Base-by-base conservation (phyloP, 2,113 vertebrate species). In the Cyanoderma ruficeps region DNA sequence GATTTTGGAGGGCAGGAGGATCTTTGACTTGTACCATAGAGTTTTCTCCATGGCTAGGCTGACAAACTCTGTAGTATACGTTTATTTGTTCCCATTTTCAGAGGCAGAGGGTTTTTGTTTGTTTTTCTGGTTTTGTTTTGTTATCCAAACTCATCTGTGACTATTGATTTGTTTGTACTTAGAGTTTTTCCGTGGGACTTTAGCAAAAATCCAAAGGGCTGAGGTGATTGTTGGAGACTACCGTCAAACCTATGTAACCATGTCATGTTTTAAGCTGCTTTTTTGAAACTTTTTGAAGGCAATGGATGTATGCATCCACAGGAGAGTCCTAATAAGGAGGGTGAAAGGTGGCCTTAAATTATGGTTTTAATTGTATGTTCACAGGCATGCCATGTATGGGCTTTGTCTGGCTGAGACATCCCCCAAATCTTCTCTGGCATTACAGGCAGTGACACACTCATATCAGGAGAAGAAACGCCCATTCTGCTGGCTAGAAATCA, bases 401-500 rank as follows among this genome's bases (percentile, higher is more conserved):
- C 61, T 77, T 91, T 82, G 28, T 42, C 79, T 83, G 39, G 65
- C 80, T 87, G 72, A 96, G 83, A 75, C 56, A 49, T 59, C 82
- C 44, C 67, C 52, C 74, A 50, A 28, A 35, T 77, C 90, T 91
- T 72, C 70, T 57, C 53, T 84, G 55, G 63, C 13, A 1, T 93
- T 94, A 47, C 24, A 82, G 61, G 21, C 87, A 83, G 47, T 64
- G 52, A 88, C 89, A 95, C 35, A 18, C 60, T 90, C 15, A 0
- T 88, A 84, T 75, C 7, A 15, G 83, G 85, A 94, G 72, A 80
- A 94, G 93, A 86, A 96, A 79, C 60, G 9, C 82, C 94, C 82
- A 20, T 91, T 94, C 87, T 95, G 92, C 85, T 97, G 93, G 91
- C 87, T 82, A 69, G 90, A 90, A 96, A 94, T 95, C 94, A 97